Conservation (phyloP, 2,888 invertebrate species). For the Blera fallax region DNA sequence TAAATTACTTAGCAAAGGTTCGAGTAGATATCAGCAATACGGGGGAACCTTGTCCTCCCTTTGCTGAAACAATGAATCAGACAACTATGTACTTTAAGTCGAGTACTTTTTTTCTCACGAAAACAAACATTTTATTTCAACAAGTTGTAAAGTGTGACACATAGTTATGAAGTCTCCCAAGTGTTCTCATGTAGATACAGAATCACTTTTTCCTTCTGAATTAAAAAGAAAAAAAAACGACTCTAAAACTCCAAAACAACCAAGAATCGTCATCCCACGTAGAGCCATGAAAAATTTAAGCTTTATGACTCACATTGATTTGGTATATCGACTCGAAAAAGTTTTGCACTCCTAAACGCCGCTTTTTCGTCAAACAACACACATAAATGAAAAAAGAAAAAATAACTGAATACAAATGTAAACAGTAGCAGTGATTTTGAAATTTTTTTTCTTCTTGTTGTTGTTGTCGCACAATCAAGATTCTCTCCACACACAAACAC, state of each 20-base stretch:
- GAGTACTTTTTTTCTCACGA: background rate
- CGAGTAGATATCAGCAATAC: no score
- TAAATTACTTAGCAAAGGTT: no score
- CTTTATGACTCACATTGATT: constrained; percentile 40
- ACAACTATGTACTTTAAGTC: no score
- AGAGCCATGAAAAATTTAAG: background rate
- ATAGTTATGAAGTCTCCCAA: background rate
- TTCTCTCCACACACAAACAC: constrained; percentile 30
- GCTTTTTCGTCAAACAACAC: background rate
- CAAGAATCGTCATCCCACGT: background rate
- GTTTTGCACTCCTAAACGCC: constrained; percentile 1
- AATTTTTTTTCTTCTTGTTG: background rate
- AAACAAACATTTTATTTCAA: background rate
- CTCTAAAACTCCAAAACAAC: background rate
- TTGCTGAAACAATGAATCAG: background rate
- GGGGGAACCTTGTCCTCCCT: background rate
- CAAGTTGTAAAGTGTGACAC: background rate
- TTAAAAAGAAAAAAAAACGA: background rate
- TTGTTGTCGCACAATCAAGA: constrained; percentile 19
- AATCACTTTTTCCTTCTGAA: background rate
- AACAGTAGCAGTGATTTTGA: constrained; percentile 34
- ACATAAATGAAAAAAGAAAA: background rate
- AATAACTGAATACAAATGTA: constrained; percentile 36
- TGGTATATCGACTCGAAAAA: constrained; percentile 28
- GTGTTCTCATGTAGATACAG: background rate